Conservation (phyloP, 1,140 invertebrate species). For the Cydia strobilella region DNA sequence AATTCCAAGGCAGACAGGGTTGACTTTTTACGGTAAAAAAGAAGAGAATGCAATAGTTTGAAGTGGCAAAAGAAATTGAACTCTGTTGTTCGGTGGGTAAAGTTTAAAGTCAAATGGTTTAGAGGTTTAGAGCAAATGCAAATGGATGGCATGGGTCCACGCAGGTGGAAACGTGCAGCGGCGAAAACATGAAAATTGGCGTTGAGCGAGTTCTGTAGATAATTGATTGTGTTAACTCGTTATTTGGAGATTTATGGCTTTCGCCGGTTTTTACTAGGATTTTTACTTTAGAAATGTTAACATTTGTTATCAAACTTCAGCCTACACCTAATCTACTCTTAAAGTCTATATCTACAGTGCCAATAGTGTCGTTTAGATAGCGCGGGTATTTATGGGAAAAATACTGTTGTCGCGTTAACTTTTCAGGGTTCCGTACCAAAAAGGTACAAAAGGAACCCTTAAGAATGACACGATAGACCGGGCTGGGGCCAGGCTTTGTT, state of each 20-base stretch:
- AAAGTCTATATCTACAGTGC: too few species aligned
- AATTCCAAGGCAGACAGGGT: not conserved
- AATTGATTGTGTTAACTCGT: conserved; percentile 21
- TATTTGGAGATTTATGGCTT: not conserved
- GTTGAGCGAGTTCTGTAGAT: conserved; percentile 1
- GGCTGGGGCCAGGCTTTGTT: too few species aligned
- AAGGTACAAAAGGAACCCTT: too few species aligned
- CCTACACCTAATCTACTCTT: too few species aligned
- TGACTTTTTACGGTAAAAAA: not conserved
- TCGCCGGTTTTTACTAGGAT: not conserved
- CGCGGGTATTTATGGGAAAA: too few species aligned
- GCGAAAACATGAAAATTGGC: conserved; percentile 17
- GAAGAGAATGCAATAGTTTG: not conserved
- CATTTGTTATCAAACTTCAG: not conserved
- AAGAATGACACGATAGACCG: too few species aligned
- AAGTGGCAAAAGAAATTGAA: not conserved
- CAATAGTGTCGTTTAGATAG: too few species aligned
- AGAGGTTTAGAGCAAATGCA: not conserved
- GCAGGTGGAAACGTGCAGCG: conserved; percentile 19
- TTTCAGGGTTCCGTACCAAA: too few species aligned
- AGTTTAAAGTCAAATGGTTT: not conserved
- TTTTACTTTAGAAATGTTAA: not conserved
- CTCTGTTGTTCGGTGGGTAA: not conserved
- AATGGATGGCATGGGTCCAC: conserved; percentile 19
- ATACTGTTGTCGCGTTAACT: too few species aligned